Percentiles rank a stretch among this genome's conserved stretches.
phyloP scores from a whole-genome alignment of 92 coral and sea anemone genomes.

The Phenganax marumi region DNA sequence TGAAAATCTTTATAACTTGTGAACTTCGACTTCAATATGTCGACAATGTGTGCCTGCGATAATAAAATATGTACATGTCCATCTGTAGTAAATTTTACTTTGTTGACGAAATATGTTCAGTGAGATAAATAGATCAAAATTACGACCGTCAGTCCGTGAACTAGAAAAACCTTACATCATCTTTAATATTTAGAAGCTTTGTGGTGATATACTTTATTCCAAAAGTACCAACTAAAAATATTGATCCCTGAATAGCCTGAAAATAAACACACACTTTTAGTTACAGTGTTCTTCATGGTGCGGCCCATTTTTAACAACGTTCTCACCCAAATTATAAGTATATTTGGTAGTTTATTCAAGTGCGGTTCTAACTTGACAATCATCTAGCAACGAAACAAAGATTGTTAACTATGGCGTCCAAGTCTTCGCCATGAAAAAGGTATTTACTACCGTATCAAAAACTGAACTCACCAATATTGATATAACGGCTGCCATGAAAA shows the following conservation, averaged over 20 bases:
- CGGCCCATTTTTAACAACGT: constrained; percentile 55
- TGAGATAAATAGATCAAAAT: background rate
- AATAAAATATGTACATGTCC: background rate
- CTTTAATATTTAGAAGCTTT: constrained; percentile 74
- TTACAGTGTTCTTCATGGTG: background rate
- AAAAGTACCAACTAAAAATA: constrained; percentile 73
- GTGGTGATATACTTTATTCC: constrained; percentile 82
- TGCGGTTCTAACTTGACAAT: constrained; percentile 69
- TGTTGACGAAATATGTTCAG: background rate
- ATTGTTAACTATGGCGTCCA: background rate
- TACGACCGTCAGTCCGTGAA: background rate
- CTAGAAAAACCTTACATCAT: constrained; percentile 70
- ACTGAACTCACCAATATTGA: constrained; percentile 72
- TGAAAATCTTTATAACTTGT: constrained; percentile 84
- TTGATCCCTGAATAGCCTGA: constrained; percentile 71
- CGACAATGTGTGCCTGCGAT: constrained; percentile 88
- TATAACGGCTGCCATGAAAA: constrained; percentile 84
- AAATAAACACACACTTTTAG: background rate
- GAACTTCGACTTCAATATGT: constrained; percentile 90
- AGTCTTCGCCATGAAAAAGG: background rate
- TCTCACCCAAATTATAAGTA: constrained; percentile 82
- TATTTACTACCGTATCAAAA: background rate
- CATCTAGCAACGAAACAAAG: constrained; percentile 46
- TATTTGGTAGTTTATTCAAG: constrained; percentile 70
- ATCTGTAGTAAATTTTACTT: background rate